Base-by-base conservation (phyloP, 1,140 invertebrate species). In the Eueides isabella region DNA sequence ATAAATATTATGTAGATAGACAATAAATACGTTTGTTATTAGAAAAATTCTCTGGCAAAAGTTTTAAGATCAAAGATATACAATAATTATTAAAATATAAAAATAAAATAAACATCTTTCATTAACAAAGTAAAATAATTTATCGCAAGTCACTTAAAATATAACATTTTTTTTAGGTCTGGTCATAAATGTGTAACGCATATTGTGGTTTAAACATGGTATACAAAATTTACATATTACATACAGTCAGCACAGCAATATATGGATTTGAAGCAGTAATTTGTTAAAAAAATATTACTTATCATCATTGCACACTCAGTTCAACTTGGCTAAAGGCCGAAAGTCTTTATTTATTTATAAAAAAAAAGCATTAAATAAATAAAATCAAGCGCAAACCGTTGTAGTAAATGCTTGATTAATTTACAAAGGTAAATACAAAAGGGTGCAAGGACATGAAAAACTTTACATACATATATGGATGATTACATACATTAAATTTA, bases 61-160 rank as follows among this genome's bases (percentile, higher is more conserved):
- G 23, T 31, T 67, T 65, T 29, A 71, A 64, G 31, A 62, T 35
- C 48, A 38, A 71, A 65, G 61, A 67, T 61, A 28, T 71, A 71
- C n/a, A 71, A 26, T 23, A 55, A 26, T 55, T 44, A 71, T 72
- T 72, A 78, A 78, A 75, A 69, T 75, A 75, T 78, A 74, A 75
- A 75, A 78, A 72, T 75, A 70, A 75, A 78, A 78, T 78, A 78
- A 72, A 78, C 70, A 78, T 67, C 61, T 75, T 64, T 67, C 55
- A 72, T 70, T 72, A 78, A 75, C 72, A 78, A 80, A 79, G 30
- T 55, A 55, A 55, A 70, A 72, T 72, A 72, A 67, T 72, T 72
- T 62, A 35, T 38, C 19, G 19, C 26, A 11, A 23, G 48, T 26
- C 48, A 55, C 23, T 23, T 55, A 55, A 55, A 55, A 26, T 23